These are phyloP conservation scores for Malurus melanocephalus DNA, from an alignment of 2,113 vertebrate genomes.

Conservation along the genomic window DNA sequence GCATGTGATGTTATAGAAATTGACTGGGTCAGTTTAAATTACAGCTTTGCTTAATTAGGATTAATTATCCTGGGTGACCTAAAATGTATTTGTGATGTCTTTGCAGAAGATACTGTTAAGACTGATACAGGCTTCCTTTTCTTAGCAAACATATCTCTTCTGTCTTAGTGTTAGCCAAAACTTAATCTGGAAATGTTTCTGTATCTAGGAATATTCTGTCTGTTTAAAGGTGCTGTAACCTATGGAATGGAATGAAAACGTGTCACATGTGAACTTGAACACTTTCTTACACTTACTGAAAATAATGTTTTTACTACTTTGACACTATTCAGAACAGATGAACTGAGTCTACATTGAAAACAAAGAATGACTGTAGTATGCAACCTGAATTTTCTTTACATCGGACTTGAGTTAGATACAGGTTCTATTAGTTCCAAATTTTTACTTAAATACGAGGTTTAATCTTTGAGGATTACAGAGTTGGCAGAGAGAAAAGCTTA, in stretches of 20 bases:
- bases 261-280: background rate
- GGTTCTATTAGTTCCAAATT: background rate
- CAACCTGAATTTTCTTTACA: background rate
- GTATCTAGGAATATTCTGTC: background rate
- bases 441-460: background rate
- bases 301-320: background rate
- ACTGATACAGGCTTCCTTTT: background rate
- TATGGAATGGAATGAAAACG: background rate
- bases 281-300: background rate
- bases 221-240: background rate
- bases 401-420: background rate
- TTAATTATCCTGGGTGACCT: slow-evolving; percentile 4
- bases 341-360: background rate
- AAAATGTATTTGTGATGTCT: background rate
- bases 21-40: slow-evolving; percentile 19
- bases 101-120: background rate
- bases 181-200: background rate
- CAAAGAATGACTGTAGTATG: background rate
- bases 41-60: slow-evolving; percentile 25
- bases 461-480: background rate
- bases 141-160: background rate
- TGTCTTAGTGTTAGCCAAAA: background rate
- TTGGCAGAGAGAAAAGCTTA: background rate
- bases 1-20: background rate
- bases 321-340: background rate